Evolutionary conservation across 2,113 vertebrate genomes (phyloP), one percentile per base, ranked within the genome.

Genomic region (Pogonocichla stellata): DNA sequence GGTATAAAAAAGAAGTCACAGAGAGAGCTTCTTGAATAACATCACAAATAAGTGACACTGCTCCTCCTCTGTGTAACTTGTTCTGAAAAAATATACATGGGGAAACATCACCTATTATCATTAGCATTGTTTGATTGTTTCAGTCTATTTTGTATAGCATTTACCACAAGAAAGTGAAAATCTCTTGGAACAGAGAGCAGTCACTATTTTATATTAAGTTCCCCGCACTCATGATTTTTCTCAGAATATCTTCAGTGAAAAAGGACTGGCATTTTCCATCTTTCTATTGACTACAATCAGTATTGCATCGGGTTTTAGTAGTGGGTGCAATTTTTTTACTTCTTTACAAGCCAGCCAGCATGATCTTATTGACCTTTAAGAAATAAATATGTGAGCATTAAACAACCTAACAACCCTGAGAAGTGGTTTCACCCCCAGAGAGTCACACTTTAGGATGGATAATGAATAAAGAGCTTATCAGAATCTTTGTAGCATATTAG

Each of bases 381-480:
- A 89, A 95, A 82, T 72, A 87, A 95, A 73, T 91, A 67, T 2
- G 0, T 16, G 19, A 25, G 19, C 34, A 79, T 88, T 95, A 91
- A 93, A 72, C 26, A 94, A 57, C 26, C 61, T 79, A 86, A 69
- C 40, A 88, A 66, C 56, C 57, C 22, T 47, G 19, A 80, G 78
- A 95, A 95, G 92, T 84, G 80, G 15, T 91, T 90, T 94, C 56
- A 87, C 36, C 38, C 67, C 36, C 2, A 2, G 65, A 71, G n/a
- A 93, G 53, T 90, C 62, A 67, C 0, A 0, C 23, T 85, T 47
- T 66, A 36, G 33, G 23, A 61, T 18, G 82, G 85, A 72, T 90
- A 88, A 73, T 62, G 88, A 86, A 75, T 65, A 88, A 91, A 89
- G 80, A 82, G 53, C 62, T 94, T 95, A 96, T 91, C 91, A 90